Evolutionary conservation across 30 jellyfish, hydroid and myxozoan species (phyloP), one percentile per base, ranked within the genome.

Genomic region (Morbakka virulenta): DNA sequence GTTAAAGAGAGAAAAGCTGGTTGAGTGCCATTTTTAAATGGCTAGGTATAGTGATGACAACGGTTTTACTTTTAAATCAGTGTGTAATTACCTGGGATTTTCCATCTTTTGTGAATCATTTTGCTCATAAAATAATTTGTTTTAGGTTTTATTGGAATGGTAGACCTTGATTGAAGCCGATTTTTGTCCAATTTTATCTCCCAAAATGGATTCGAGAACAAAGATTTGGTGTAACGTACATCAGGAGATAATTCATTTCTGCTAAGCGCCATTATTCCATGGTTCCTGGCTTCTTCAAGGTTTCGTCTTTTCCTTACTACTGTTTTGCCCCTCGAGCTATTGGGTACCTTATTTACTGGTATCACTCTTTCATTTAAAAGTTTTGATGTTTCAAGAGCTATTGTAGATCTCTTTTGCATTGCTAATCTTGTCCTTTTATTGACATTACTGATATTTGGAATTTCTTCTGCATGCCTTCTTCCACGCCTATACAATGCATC

Each of bases 51-150:
- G n/a, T n/a, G n/a, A n/a, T n/a, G n/a, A n/a, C n/a, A n/a, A n/a
- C n/a, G n/a, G n/a, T n/a, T n/a, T n/a, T n/a, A n/a, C n/a, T n/a
- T n/a, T n/a, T n/a, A n/a, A n/a, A n/a, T n/a, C n/a, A n/a, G n/a
- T n/a, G n/a, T n/a, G n/a, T n/a, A n/a, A 82, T 62, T 76, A 86
- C 99, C 99, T 35, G 99, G 99, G 2, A 92, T 92, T 51, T 81
- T 80, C 99, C 99, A 92, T 72, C 99, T 50, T 50, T 92, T 92
- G 30, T 82, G 88, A 53, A 92, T 77, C 94, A 92, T 84, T 28
- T 88, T 93, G 0, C 63, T 64, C 96, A 86, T 86, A 32, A 86
- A 63, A 28, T 92, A 89, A 66, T 86, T 81, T 28, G 82, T 69
- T 24, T 52, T 69, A 0, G 96, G 96, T 24, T 70, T 75, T n/a